Evolutionary conservation across 2,113 vertebrate genomes (phyloP), one percentile per base, ranked within the genome.

Genomic region (Drymodes brunneopygia): DNA sequence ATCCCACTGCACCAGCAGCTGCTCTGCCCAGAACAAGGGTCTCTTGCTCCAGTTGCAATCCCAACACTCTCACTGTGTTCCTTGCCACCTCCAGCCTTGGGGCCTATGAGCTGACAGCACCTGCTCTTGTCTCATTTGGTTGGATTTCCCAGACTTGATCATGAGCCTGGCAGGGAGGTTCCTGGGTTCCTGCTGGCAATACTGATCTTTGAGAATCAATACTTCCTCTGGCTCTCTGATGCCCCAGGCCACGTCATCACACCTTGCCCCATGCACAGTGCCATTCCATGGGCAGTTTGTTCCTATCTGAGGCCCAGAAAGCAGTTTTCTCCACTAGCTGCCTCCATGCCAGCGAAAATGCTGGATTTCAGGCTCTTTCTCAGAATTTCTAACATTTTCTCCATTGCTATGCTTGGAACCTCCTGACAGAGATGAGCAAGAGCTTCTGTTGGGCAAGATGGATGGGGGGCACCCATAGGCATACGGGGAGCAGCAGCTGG

Each of bases 161-260:
- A 1, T 11, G 7, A 51, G 35, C 48, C 64, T 24, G 3, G 2
- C 22, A 11, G n/a, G 78, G 48, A 87, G 24, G 31, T 22, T 79
- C 88, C 81, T 7, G 29, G 60, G 19, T 21, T 78, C 78, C 84
- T 6, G 24, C 65, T 44, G 70, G 44, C 5, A 11, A 28, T 11
- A 53, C 1, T 1, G 4, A n/a, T 85, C 38, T 74, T 53, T 1
- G 1, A 66, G 48, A 45, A 29, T 38, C 65, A 10, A 15, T 12
- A 6, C 25, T 42, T 79, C 42, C 70, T 66, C 44, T 23, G 27
- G 47, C 25, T 72, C 40, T 48, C 88, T 12, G 61, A 28, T 7
- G 9, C 18, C 38, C 40, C 8, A 2, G 15, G 50, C 22, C 3
- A 31, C 3, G 1, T 28, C 69, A 48, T 66, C 0, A 5, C 65